These are phyloP conservation scores for Lydus trimaculatus DNA, from an alignment of 2,888 invertebrate species.

Conservation along the genomic window DNA sequence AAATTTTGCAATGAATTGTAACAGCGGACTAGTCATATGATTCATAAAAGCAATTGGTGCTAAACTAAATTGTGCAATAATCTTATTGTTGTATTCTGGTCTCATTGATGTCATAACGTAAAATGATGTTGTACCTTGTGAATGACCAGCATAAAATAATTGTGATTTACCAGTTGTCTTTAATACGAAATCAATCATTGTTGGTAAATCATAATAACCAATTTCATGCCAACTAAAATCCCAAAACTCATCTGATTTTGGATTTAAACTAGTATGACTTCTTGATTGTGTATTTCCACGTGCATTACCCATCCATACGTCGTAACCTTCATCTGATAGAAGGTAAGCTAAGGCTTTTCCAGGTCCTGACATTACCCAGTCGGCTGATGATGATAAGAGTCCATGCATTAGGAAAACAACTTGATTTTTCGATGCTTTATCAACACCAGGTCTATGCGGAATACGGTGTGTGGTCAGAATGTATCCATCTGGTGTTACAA, in stretches of 20 bases:
- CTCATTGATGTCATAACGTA: constrained; percentile 70
- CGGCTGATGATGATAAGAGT: constrained; percentile 62
- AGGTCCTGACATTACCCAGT: constrained; percentile 65
- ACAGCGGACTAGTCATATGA: constrained; percentile 59
- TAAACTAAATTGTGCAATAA: constrained; percentile 71
- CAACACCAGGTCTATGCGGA: constrained; percentile 55
- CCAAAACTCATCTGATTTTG: constrained; percentile 56
- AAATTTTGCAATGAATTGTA: constrained; percentile 43
- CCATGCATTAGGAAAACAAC: constrained; percentile 65
- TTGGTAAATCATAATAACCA: constrained; percentile 80
- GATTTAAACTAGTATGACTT: constrained; percentile 40
- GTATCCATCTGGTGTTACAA: constrained; percentile 66
- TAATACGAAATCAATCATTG: constrained; percentile 79
- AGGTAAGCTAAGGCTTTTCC: constrained; percentile 54
- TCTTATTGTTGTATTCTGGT: constrained; percentile 73
- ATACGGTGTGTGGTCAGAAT: constrained; percentile 66
- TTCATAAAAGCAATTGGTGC: constrained; percentile 74
- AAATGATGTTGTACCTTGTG: constrained; percentile 76
- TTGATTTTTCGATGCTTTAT: constrained; percentile 56
- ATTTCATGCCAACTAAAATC: constrained; percentile 82
- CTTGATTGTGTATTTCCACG: constrained; percentile 45
- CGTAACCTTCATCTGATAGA: constrained; percentile 50
- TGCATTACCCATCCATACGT: constrained; percentile 50
- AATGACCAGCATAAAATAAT: constrained; percentile 83
- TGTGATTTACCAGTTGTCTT: constrained; percentile 64